Percentiles rank a stretch among this genome's conserved stretches.
Conservation (phyloP, 2,888 invertebrate species). For the Hermodice carunculata region DNA sequence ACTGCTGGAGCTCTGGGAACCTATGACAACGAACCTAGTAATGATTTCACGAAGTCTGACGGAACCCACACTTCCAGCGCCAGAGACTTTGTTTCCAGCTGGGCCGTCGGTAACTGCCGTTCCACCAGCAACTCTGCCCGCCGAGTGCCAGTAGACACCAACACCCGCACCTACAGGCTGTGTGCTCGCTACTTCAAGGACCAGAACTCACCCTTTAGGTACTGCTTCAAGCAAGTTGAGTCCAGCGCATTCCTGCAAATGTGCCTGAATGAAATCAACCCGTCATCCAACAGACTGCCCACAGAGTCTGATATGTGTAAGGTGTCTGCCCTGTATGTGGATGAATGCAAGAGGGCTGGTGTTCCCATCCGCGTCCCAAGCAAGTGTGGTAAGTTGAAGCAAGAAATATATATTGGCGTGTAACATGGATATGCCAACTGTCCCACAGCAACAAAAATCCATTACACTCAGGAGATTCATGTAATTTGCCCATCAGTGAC, state of each 20-base stretch:
- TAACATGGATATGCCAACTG: no score
- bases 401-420: no score
- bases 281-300: slow-evolving; percentile 46
- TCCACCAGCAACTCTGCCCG: slow-evolving; percentile 37
- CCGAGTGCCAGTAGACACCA: neutral
- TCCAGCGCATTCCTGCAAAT: slow-evolving; percentile 76
- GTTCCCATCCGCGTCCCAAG: slow-evolving; percentile 77
- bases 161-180: slow-evolving; percentile 58
- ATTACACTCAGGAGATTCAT: no score
- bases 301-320: slow-evolving; percentile 73
- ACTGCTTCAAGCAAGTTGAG: slow-evolving; percentile 71
- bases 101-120: slow-evolving; percentile 41
- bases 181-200: slow-evolving; percentile 82
- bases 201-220: slow-evolving; percentile 74
- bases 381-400: slow-evolving; percentile 76
- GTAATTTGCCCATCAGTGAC: no score
- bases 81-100: slow-evolving; percentile 9
- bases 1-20: slow-evolving; percentile 91
- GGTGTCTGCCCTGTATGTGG: slow-evolving; percentile 81
- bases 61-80: neutral
- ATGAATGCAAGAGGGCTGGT: slow-evolving; percentile 75
- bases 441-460: no score
- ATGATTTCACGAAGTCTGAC: slow-evolving; percentile 77
- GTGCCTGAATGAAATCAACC: slow-evolving; percentile 76
- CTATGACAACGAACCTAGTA: slow-evolving; percentile 88